phyloP scores from a whole-genome alignment of 2,797 vertebrate species.

The Myotis myotis region DNA sequence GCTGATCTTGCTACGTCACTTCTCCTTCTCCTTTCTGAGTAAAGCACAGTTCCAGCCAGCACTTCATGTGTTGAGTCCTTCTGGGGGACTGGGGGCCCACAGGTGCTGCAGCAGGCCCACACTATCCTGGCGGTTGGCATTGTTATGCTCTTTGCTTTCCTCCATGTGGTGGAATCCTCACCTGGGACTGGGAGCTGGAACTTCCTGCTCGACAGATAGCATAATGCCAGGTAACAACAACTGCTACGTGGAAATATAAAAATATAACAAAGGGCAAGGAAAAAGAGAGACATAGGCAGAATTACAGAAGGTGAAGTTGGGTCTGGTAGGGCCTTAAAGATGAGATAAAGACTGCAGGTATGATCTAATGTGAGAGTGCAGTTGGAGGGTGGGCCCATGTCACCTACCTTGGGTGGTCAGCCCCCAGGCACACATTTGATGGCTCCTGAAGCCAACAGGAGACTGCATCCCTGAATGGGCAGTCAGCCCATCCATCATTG shows the following conservation, averaged over 20 bases:
- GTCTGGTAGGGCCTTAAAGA: neutral
- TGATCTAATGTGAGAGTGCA: neutral
- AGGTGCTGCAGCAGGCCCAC: neutral
- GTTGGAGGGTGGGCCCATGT: accelerated
- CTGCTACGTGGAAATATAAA: neutral
- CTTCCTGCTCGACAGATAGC: neutral
- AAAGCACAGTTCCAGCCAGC: neutral
- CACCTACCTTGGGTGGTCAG: neutral
- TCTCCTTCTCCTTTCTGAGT: neutral
- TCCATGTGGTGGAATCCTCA: neutral
- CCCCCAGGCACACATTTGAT: neutral
- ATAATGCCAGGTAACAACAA: neutral
- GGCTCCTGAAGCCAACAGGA: neutral
- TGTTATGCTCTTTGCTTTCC: neutral
- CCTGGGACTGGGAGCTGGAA: no score
- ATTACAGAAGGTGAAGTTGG: neutral
- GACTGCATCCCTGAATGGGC: neutral
- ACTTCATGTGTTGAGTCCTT: neutral
- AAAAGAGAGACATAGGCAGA: neutral
- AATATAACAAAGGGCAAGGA: neutral
- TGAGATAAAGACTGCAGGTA: neutral
- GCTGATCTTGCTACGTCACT: neutral
- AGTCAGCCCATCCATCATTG: neutral
- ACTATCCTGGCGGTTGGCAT: neutral
- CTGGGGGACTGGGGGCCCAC: neutral